These are phyloP conservation scores for Chironomus tepperi DNA, from an alignment of 1,140 invertebrate genomes.

Conservation along the genomic window DNA sequence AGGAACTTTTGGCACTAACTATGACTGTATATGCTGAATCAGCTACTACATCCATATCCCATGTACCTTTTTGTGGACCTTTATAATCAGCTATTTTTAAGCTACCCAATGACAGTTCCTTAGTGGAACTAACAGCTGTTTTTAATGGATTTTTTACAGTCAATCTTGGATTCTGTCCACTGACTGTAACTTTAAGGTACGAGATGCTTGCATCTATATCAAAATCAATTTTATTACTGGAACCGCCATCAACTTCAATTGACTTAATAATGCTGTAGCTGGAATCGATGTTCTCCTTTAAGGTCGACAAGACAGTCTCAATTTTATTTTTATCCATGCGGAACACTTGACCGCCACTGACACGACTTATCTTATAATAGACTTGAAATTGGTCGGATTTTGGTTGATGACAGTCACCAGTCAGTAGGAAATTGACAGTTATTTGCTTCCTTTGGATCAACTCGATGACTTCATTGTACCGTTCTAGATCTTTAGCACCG, in stretches of 20 bases:
- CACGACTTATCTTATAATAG: background rate
- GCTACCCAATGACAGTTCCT: background rate
- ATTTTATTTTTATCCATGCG: background rate
- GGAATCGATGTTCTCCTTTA: too few relatives aligned
- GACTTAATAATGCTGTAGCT: background rate
- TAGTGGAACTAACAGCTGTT: background rate
- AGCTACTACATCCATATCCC: background rate
- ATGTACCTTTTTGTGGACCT: background rate
- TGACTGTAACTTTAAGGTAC: background rate
- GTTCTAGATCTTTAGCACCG: slow-evolving; percentile 53
- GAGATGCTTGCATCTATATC: background rate
- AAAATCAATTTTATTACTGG: background rate
- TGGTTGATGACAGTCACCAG: background rate
- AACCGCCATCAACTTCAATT: background rate
- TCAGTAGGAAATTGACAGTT: slow-evolving; percentile 27
- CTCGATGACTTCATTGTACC: slow-evolving; percentile 53
- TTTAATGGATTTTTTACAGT: background rate
- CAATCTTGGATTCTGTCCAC: background rate
- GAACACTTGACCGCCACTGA: background rate
- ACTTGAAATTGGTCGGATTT: background rate
- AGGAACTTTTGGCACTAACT: background rate
- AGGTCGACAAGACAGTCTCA: background rate
- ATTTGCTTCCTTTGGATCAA: slow-evolving; percentile 64
- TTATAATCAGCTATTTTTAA: background rate
- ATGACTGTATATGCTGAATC: background rate